These are phyloP conservation scores for Ctenochaetus hawaiiensis DNA, from an alignment of 2,797 vertebrate genomes.

Conservation along the genomic window DNA sequence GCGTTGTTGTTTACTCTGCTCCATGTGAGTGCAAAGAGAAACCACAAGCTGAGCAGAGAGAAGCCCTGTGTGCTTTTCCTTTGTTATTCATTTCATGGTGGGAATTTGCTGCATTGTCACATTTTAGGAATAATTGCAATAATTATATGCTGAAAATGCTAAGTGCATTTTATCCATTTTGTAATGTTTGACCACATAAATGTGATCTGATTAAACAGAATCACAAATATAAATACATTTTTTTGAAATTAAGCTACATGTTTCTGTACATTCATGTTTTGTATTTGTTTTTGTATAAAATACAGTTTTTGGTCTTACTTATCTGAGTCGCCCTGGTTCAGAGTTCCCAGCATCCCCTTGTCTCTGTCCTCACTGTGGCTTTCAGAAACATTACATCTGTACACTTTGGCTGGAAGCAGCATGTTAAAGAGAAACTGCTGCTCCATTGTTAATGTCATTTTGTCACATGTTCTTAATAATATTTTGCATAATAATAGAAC, in stretches of 20 bases:
- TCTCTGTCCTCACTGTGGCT: neutral
- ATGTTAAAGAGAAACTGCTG: neutral
- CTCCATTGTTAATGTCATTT: too few relatives aligned
- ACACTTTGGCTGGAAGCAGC: neutral
- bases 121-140: neutral
- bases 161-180: neutral
- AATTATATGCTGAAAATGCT: neutral
- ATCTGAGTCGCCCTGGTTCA: neutral
- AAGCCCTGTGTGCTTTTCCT: neutral
- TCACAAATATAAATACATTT: neutral
- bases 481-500: neutral
- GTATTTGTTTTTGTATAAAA: neutral
- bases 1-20: constrained; percentile 19
- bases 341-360: neutral
- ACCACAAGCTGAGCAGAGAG: constrained; percentile 16
- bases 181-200: neutral
- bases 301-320: neutral
- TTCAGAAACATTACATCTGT: neutral
- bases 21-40: constrained; percentile 24
- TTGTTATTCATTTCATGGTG: neutral
- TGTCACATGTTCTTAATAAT: neutral
- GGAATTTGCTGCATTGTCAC: neutral
- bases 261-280: neutral
- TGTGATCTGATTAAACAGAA: neutral
- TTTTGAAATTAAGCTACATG: neutral